Evolutionary conservation across 2,888 invertebrate species (phyloP).

Genomic region (Noctua pronuba): DNA sequence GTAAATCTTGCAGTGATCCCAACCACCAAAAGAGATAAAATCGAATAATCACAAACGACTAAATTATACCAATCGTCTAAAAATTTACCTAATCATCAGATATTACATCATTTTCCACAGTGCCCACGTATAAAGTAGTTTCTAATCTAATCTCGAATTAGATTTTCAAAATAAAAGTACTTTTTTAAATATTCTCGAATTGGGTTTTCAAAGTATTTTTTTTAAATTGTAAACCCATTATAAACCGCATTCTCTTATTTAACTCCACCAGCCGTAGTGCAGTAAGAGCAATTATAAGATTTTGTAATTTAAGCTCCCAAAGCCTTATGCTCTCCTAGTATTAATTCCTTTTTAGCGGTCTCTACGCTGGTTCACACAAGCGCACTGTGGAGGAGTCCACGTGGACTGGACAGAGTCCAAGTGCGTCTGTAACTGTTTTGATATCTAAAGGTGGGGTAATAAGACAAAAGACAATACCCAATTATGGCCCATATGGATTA

Average conservation of each 20-base stretch:
- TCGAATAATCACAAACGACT: background rate
- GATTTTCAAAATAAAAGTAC: background rate
- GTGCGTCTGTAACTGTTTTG: background rate
- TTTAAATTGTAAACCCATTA: too few relatives aligned
- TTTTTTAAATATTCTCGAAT: background rate
- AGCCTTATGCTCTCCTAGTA: conserved; percentile 3
- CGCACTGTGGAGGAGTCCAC: background rate
- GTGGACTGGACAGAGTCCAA: background rate
- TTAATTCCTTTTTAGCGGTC: background rate
- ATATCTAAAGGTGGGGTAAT: conserved; percentile 92
- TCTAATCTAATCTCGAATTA: background rate
- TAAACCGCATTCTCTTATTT: background rate
- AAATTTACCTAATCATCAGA: background rate
- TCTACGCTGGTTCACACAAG: background rate
- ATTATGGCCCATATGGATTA: too few relatives aligned
- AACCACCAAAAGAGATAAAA: background rate
- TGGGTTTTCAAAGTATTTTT: background rate
- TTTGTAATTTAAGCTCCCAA: background rate
- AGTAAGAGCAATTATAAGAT: background rate
- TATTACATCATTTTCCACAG: background rate
- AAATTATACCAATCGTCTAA: background rate
- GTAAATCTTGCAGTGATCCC: background rate
- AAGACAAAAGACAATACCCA: too few relatives aligned
- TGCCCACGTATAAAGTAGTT: background rate
- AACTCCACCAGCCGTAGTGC: background rate